phyloP scores from a whole-genome alignment of 2,797 vertebrate genomes.

The Catamblyrhynchus diadema region DNA sequence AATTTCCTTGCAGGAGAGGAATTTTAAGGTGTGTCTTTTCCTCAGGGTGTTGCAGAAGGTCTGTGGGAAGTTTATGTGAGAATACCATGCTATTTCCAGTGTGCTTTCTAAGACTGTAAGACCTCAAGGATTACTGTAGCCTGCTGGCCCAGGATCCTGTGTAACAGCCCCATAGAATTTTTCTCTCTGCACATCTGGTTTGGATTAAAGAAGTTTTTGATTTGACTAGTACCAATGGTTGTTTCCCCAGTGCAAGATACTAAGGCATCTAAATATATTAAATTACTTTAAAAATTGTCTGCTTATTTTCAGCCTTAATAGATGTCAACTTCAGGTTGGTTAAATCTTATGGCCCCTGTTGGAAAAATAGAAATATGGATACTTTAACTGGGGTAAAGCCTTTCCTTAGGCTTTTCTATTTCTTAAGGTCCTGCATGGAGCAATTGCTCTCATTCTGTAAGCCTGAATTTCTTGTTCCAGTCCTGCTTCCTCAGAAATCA shows the following conservation, averaged over 20 bases:
- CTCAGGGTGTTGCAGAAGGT: not conserved
- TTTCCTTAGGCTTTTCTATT: not conserved
- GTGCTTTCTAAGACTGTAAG: not conserved
- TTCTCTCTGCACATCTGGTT: not conserved
- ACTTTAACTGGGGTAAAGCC: not conserved
- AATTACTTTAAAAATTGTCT: not conserved
- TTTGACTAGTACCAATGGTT: not conserved
- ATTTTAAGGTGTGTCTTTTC: slow-evolving; percentile 6
- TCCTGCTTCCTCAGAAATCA: not conserved
- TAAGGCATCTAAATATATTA: not conserved
- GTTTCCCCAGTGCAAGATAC: not conserved
- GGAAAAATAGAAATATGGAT: not conserved
- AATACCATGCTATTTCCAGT: not conserved
- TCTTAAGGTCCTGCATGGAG: not conserved
- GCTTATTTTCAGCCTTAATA: not conserved
- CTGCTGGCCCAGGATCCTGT: not conserved
- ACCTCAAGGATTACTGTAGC: not conserved
- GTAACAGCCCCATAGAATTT: not conserved
- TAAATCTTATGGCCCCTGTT: not conserved
- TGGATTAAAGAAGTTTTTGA: not conserved
- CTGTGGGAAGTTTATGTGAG: not conserved
- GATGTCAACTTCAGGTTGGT: not conserved
- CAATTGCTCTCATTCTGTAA: not conserved
- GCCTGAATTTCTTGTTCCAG: not conserved
- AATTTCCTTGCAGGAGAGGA: not conserved